Conservation (phyloP, 2,888 invertebrate species). For the Temnothorax ravouxi region DNA sequence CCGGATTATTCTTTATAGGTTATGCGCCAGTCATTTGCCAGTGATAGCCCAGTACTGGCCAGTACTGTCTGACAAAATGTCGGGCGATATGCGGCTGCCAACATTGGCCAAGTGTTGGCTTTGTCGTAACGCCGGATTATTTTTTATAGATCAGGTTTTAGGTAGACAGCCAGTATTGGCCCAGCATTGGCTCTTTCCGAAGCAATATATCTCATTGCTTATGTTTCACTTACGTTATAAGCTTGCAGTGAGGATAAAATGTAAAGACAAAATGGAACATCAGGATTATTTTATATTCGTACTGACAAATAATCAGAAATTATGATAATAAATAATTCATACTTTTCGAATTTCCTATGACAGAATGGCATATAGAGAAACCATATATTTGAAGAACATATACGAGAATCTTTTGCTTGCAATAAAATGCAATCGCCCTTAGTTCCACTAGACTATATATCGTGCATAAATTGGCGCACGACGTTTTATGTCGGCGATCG, state of each 20-base stretch:
- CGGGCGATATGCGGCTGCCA: no score
- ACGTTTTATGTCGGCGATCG: constrained; percentile 12
- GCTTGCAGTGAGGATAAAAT: background rate
- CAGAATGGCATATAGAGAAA: background rate
- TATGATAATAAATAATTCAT: background rate
- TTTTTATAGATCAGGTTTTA: no score
- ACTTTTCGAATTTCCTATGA: background rate
- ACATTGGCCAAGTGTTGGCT: no score
- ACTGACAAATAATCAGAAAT: background rate
- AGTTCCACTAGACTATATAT: background rate
- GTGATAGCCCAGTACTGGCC: no score
- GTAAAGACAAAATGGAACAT: background rate
- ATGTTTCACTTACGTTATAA: constrained; percentile 42
- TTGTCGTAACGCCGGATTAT: no score
- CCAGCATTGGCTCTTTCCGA: no score
- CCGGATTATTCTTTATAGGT: no score
- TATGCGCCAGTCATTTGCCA: no score
- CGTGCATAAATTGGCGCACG: background rate
- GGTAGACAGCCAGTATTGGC: no score
- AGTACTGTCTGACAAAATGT: no score
- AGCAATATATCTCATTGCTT: constrained; percentile 50
- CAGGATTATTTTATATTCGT: background rate
- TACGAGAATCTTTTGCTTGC: background rate
- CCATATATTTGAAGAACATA: background rate
- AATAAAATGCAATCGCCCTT: background rate